Evolutionary conservation across 2,888 invertebrate species (phyloP).

Genomic region (Julus scanicus): DNA sequence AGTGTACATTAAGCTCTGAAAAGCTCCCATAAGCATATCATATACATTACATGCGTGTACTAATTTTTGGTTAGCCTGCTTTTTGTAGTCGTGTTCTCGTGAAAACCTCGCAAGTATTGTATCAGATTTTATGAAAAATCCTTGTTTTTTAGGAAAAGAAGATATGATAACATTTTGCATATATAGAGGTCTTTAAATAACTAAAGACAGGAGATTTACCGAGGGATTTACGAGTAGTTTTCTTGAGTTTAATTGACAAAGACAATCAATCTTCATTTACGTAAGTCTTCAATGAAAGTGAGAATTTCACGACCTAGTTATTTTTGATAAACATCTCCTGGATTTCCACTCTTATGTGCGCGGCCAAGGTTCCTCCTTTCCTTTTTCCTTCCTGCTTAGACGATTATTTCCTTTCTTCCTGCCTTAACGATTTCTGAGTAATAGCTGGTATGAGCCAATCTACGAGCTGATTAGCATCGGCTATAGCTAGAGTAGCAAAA

Average conservation of each 20-base stretch:
- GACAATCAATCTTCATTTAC: neutral
- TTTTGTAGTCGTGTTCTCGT: no score
- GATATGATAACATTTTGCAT: neutral
- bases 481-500: neutral
- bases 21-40: no score
- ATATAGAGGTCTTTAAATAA: neutral
- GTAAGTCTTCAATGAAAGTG: neutral
- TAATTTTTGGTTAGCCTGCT: no score
- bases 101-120: neutral
- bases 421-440: slow-evolving; percentile 12
- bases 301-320: neutral
- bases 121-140: neutral
- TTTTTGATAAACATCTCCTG: slow-evolving; percentile 2
- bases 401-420: slow-evolving; percentile 35
- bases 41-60: no score
- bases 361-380: slow-evolving; percentile 25
- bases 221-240: neutral
- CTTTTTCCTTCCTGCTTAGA: slow-evolving; percentile 6
- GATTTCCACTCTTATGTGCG: neutral
- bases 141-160: neutral
- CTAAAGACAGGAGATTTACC: neutral
- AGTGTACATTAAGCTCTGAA: no score
- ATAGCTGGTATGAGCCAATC: slow-evolving; percentile 5
- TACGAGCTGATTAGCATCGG: neutral
- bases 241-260: neutral